Evolutionary conservation across 1,140 invertebrate genomes (phyloP), one percentile per base, ranked within the genome.

Genomic region (Leptinotarsa lineolata): DNA sequence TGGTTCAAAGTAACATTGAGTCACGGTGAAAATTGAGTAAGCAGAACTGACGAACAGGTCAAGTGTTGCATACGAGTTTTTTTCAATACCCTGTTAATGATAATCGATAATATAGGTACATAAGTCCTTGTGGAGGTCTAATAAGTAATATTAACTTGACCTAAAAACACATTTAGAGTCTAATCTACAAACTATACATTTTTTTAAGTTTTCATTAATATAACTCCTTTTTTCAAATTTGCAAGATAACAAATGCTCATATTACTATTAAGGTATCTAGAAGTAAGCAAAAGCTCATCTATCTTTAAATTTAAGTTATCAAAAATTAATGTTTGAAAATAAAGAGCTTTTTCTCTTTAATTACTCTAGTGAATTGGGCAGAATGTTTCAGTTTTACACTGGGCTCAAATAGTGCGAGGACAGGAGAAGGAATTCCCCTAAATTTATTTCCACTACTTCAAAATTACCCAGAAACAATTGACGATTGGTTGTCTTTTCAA

Each of bases 241-340:
- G 81, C 81, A 81, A 80, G 76, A 80, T 80, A 82, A 82, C 81
- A 82, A 82, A 80, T 82, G 81, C 79, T 76, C 75, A 77, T 68
- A 73, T 68, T 79, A 72, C 64, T 76, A 76, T 71, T 39, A 71
- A 71, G 69, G 54, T 72, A 72, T 75, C 73, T 77, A 77, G 58
- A 76, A 76, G 61, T 75, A 78, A 78, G 77, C 77, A 76, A 76
- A 78, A 78, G 77, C 77, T 78, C 74, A 72, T 76, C 74, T 74
- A 72, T 71, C 72, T 58, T 72, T 66, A 72, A 72, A 46, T 70
- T 70, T 18, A 60, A 45, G 54, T 71, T 71, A 71, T 71, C 69
- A 71, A 71, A 71, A 71, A 71, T 71, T 71, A 71, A 71, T 44
- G 22, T 71, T 71, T 63, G 58, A 71, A 71, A 71, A 71, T 63